A percentile compares a stretch with the other conserved stretches of the same genome.
Conservation (phyloP, 1,140 invertebrate genomes). For the Pogonognathellus flavescens region DNA sequence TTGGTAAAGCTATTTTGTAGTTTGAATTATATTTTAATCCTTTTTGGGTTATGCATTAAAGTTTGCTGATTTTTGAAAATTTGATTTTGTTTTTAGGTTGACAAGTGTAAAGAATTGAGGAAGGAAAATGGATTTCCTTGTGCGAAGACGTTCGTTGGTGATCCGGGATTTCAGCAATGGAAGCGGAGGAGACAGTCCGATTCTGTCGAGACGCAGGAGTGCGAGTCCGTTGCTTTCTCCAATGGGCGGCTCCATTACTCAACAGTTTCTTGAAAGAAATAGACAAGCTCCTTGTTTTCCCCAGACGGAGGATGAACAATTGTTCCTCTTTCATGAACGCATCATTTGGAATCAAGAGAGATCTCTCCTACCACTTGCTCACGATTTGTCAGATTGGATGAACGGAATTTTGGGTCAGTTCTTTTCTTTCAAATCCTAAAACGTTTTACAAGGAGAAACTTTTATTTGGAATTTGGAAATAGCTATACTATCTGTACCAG, state of each 20-base stretch:
- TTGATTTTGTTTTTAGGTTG: background rate
- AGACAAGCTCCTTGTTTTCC: constrained; percentile 71
- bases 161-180: constrained; percentile 69
- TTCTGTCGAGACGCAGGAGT: constrained; percentile 63
- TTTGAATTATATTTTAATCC: too few species aligned
- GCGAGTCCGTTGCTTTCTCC: constrained; percentile 62
- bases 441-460: too few species aligned
- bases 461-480: too few species aligned
- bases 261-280: constrained; percentile 58
- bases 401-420: constrained; percentile 82
- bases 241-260: constrained; percentile 38
- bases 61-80: background rate
- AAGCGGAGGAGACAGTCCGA: constrained; percentile 70
- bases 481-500: too few species aligned
- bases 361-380: constrained; percentile 84
- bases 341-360: constrained; percentile 82
- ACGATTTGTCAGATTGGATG: constrained; percentile 89
- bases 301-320: constrained; percentile 78
- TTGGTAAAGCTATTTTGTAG: too few species aligned
- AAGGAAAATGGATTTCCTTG: constrained; percentile 61
- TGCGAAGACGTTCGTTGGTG: constrained; percentile 46
- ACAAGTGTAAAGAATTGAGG: background rate
- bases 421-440: too few species aligned
- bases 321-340: constrained; percentile 81
- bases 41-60: too few species aligned